Conservation (phyloP, 2,888 invertebrate species). For the Leucozona laternaria region DNA sequence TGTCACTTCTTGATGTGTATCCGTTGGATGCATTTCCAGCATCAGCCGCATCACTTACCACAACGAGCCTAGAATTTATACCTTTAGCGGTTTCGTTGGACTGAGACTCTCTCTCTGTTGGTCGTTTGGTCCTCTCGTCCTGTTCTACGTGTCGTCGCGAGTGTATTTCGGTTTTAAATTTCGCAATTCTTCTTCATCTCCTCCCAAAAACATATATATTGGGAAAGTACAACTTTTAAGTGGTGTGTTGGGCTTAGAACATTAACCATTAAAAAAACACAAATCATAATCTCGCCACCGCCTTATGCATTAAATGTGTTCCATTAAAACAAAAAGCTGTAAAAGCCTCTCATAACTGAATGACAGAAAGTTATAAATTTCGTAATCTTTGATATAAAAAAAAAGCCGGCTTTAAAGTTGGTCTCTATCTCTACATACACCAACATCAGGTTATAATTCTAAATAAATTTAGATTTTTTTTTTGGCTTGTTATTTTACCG, state of each 20-base stretch:
- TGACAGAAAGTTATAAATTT: conserved; percentile 53
- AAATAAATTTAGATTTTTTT: conserved; percentile 30
- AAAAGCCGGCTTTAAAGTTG: conserved; percentile 65
- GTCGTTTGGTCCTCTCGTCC: conserved; percentile 49
- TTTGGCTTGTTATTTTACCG: conserved; percentile 40
- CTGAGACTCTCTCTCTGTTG: conserved; percentile 35
- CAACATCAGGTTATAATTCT: conserved; percentile 63
- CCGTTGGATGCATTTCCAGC: conserved; percentile 69
- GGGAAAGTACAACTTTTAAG: conserved; percentile 37
- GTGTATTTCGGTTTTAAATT: conserved; percentile 69
- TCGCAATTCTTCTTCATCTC: conserved; percentile 53
- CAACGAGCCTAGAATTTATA: conserved; percentile 70
- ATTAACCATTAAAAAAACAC: conserved; percentile 21
- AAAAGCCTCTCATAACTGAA: conserved; percentile 40
- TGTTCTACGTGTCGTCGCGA: conserved; percentile 51
- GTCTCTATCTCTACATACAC: background rate
- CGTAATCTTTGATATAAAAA: background rate
- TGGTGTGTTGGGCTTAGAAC: conserved; percentile 26
- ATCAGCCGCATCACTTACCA: conserved; percentile 61
- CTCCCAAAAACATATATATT: conserved; percentile 8
- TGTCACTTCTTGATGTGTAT: conserved; percentile 73
- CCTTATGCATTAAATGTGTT: conserved; percentile 43
- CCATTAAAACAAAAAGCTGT: conserved; percentile 35
- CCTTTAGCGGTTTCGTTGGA: conserved; percentile 56
- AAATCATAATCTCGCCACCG: conserved; percentile 15